Base-by-base conservation (phyloP, 2,113 vertebrate species). In the Micromys minutus region DNA sequence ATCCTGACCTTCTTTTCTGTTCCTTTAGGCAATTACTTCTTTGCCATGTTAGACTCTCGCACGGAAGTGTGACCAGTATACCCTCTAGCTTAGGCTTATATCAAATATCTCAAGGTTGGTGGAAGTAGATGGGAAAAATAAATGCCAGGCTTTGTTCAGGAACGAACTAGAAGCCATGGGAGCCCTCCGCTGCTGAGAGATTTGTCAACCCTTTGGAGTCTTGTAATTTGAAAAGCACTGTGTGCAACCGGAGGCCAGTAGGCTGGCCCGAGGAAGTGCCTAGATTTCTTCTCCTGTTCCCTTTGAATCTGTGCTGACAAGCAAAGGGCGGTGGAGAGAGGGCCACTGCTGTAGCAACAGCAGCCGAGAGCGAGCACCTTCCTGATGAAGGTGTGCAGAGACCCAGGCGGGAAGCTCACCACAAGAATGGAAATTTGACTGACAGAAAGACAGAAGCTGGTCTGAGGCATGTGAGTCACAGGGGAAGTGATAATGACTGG, bases 101-200 rank as follows among this genome's bases (percentile, higher is more conserved):
- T 81, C 67, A 86, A n/a, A 0, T 77, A 87, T 87, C 67, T 94
- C 5, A 2, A 47, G 31, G 8, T 16, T 90, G 71, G 52, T 84
- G 31, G 42, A 67, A 31, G 85, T 92, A 89, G 59, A 95, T 83
- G 89, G 59, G 92, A 72, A 94, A 93, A 89, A 89, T 67, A 89
- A 90, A 91, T 59, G 93, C 63, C 81, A 79, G 59, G 50, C 74
- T 94, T 91, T 87, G 76, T 75, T 72, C 84, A 36, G 42, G 77
- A 55, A 86, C 59, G 42, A 45, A 24, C 7, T 26, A 42, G 61
- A 36, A 76, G 74, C 89, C 36, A 36, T 47, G 13, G 34, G 55
- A 52, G 71, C 22, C 29, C 57, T 86, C 26, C 6, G 12, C 57
- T 96, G 15, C 34, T 89, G 63, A n/a, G 59, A 90, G 55, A 59